Percentiles rank a stretch among this genome's conserved stretches.
Conservation (phyloP, 2,888 invertebrate genomes). For the Byasa hedistus region DNA sequence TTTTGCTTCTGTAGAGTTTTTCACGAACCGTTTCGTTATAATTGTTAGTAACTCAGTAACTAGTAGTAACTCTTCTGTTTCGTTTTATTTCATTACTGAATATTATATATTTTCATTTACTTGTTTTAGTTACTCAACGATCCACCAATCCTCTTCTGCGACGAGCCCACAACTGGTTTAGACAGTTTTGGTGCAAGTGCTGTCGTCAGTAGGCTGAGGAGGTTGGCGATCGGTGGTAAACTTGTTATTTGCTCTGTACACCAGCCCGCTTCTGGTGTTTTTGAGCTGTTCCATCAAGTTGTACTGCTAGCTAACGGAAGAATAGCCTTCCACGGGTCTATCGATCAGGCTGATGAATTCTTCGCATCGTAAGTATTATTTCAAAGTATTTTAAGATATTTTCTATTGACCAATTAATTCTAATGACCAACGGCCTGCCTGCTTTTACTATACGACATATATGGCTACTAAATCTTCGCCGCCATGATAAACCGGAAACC, state of each 20-base stretch:
- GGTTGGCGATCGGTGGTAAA: slow-evolving; percentile 84
- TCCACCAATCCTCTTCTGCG: slow-evolving; percentile 93
- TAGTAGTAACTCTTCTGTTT: too few relatives aligned
- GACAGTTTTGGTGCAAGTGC: slow-evolving; percentile 93
- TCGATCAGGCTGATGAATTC: slow-evolving; percentile 83
- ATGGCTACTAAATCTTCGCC: not conserved
- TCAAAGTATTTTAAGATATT: not conserved
- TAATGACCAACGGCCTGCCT: not conserved
- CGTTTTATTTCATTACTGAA: too few relatives aligned
- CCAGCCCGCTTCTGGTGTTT: slow-evolving; percentile 93
- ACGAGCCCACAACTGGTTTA: slow-evolving; percentile 95
- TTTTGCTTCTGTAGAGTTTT: too few relatives aligned
- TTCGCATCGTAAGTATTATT: slow-evolving; percentile 57
- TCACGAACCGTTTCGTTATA: too few relatives aligned
- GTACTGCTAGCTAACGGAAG: slow-evolving; percentile 88
- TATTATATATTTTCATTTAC: not conserved
- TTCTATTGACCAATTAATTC: not conserved
- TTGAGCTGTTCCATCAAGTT: slow-evolving; percentile 89
- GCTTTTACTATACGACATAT: not conserved
- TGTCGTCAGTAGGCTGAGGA: slow-evolving; percentile 85
- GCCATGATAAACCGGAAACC: not conserved
- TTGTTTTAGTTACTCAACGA: slow-evolving; percentile 87
- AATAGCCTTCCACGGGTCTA: slow-evolving; percentile 88
- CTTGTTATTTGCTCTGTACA: slow-evolving; percentile 93
- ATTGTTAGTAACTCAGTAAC: too few relatives aligned